Evolutionary conservation across 2,888 invertebrate genomes (phyloP).

Genomic region (Creontiades dilutus): DNA sequence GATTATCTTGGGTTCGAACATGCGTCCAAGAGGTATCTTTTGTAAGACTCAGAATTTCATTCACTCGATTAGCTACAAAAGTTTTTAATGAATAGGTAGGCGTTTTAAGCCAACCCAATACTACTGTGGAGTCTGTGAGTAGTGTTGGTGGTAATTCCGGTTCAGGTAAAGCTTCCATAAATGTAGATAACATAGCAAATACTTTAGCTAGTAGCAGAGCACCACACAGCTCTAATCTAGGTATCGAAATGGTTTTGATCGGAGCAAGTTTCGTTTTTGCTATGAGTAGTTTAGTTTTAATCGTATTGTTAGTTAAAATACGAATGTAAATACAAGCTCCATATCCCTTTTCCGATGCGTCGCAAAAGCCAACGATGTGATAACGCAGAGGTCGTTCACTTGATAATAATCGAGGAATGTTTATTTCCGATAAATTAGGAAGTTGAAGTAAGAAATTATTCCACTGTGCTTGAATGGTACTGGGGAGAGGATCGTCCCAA

Average conservation of each 20-base stretch:
- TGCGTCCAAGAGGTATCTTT: slow-evolving; percentile 46
- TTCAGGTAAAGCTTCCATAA: background rate
- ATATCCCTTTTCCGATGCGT: slow-evolving; percentile 52
- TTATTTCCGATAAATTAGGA: slow-evolving; percentile 20
- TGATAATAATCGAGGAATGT: slow-evolving; percentile 43
- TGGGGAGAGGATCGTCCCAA: slow-evolving; percentile 53
- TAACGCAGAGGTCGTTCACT: background rate
- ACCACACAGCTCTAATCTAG: background rate
- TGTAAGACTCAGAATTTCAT: background rate
- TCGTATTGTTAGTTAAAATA: background rate
- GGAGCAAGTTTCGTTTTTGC: background rate
- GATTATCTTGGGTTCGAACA: slow-evolving; percentile 75
- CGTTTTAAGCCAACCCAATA: background rate
- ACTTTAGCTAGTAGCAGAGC: background rate
- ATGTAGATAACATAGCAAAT: background rate
- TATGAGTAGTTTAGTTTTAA: background rate
- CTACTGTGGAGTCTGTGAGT: background rate
- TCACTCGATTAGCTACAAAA: slow-evolving; percentile 42
- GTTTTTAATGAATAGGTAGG: background rate
- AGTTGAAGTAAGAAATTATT: background rate
- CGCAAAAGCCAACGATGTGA: slow-evolving; percentile 41
- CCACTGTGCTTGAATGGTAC: background rate
- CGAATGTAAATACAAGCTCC: slow-evolving; percentile 57
- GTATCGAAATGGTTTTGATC: background rate
- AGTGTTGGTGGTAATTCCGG: background rate